Percentiles rank a stretch among this genome's conserved stretches.
Evolutionary conservation across 2,797 vertebrate species (phyloP).

Genomic region (Labeo calbasu): DNA sequence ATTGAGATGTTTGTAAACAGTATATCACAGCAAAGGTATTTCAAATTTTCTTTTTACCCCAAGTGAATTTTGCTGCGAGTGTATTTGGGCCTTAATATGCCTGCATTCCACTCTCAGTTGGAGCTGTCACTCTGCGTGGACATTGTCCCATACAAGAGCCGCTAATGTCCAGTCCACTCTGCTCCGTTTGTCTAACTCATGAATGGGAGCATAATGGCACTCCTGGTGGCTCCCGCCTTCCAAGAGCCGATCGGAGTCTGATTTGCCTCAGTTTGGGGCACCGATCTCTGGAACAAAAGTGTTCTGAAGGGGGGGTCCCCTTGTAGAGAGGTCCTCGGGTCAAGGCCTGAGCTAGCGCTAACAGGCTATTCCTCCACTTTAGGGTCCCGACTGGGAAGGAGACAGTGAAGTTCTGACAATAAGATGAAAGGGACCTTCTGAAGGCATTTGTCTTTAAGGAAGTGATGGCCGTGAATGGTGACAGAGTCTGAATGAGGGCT

Average conservation of each 20-base stretch:
- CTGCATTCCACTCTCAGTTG: conserved; percentile 85
- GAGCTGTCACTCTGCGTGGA: conserved; percentile 84
- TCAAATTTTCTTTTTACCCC: neutral
- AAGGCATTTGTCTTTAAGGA: conserved; percentile 89
- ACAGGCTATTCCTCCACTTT: conserved; percentile 78
- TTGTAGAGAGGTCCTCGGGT: conserved; percentile 76
- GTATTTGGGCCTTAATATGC: conserved; percentile 63
- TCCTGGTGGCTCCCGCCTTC: conserved; percentile 79
- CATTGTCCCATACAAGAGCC: conserved; percentile 79
- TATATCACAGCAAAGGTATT: neutral
- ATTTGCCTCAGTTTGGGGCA: conserved; percentile 82
- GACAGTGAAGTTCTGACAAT: conserved; percentile 82
- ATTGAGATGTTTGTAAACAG: neutral
- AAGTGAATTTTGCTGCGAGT: neutral
- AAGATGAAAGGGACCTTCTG: conserved; percentile 86
- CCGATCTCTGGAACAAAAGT: conserved; percentile 80
- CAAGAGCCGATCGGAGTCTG: conserved; percentile 74
- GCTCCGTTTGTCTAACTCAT: conserved; percentile 86
- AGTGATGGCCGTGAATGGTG: conserved; percentile 86
- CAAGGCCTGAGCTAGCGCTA: conserved; percentile 74
- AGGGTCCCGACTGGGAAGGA: conserved; percentile 78
- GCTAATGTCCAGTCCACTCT: conserved; percentile 78
- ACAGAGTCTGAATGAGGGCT: conserved; percentile 83
- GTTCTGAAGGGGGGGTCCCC: conserved; percentile 69
- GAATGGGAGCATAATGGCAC: conserved; percentile 83